A percentile compares a stretch with the other conserved stretches of the same genome.
These are phyloP conservation scores for Athalia rosae DNA, from an alignment of 2,888 invertebrate species.

Conservation along the genomic window DNA sequence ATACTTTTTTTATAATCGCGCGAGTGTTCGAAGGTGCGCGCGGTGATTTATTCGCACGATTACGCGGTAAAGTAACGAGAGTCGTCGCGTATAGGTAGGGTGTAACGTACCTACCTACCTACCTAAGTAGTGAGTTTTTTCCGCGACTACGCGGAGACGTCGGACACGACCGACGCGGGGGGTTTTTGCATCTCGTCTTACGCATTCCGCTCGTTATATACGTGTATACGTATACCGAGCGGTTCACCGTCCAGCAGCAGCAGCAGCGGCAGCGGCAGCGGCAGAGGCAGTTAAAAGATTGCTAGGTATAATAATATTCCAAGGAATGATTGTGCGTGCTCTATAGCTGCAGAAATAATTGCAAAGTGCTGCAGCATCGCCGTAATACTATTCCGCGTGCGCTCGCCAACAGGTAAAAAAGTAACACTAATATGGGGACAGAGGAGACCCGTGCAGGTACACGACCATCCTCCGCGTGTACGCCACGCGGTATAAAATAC, in stretches of 20 bases:
- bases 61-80: conserved; percentile 38
- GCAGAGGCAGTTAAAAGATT: background rate
- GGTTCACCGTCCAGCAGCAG: no score
- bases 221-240: background rate
- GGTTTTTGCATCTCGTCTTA: conserved; percentile 37
- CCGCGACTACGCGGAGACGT: background rate
- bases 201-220: conserved; percentile 22
- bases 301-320: conserved; percentile 8
- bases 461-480: no score
- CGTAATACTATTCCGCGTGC: conserved; percentile 11
- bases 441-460: no score
- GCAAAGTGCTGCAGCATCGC: background rate
- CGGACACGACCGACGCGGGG: background rate
- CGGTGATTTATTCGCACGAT: conserved; percentile 4
- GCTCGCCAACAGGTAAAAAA: background rate
- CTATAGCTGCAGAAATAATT: conserved; percentile 20
- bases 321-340: conserved; percentile 22
- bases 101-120: background rate
- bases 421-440: background rate
- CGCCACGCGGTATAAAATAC: no score
- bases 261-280: no score
- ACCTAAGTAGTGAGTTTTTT: background rate
- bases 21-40: no score
- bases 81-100: background rate
- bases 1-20: no score